Evolutionary conservation across 2,797 vertebrate genomes (phyloP).

Genomic region (Anisognathus igniventris): DNA sequence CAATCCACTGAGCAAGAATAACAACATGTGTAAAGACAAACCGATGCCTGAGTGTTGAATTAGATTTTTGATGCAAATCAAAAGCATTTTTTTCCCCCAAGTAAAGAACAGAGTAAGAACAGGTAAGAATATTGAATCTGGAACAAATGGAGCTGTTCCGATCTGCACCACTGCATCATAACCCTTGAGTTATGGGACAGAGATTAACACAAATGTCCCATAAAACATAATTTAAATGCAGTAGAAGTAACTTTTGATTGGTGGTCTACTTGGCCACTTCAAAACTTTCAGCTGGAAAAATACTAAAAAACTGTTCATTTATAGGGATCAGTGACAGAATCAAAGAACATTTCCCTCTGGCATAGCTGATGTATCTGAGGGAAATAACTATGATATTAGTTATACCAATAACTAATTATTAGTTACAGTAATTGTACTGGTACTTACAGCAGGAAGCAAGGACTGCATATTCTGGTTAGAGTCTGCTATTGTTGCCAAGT

Average conservation of each 20-base stretch:
- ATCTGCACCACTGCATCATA: not conserved
- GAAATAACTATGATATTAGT: not conserved
- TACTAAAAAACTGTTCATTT: not conserved
- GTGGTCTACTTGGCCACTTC: not conserved
- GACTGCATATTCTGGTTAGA: constrained; percentile 99
- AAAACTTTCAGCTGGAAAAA: not conserved
- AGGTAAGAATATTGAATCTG: not conserved
- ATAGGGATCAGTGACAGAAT: not conserved
- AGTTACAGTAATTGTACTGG: not conserved
- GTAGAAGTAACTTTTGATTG: not conserved
- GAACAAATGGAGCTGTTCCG: not conserved
- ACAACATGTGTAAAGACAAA: not conserved
- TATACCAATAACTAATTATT: not conserved
- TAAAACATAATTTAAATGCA: not conserved
- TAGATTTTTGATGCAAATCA: not conserved
- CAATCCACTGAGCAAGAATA: not conserved
- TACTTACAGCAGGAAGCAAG: constrained; percentile 90
- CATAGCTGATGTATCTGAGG: not conserved
- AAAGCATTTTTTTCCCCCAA: not conserved
- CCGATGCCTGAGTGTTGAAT: not conserved
- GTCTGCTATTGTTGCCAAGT: constrained; percentile 94
- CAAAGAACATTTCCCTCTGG: not conserved
- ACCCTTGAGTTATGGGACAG: not conserved
- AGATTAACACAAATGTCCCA: not conserved
- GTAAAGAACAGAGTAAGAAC: not conserved